A percentile compares a stretch with the other conserved stretches of the same genome.
phyloP scores from a whole-genome alignment of 2,797 vertebrate species.

The Chloroceryle amazona region DNA sequence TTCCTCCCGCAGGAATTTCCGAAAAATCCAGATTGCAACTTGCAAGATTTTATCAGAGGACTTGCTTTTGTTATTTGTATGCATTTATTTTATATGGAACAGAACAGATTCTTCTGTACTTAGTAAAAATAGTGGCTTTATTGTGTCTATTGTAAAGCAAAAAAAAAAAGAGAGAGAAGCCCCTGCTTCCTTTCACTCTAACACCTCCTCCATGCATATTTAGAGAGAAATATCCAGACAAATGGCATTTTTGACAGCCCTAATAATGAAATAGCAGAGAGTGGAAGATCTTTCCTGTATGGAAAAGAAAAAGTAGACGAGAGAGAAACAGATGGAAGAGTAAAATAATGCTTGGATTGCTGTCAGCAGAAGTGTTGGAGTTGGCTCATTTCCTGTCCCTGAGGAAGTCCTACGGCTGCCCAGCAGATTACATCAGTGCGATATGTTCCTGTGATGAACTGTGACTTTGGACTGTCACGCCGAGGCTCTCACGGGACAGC shows the following conservation, averaged over 20 bases:
- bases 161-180: not conserved
- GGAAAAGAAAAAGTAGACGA: not conserved
- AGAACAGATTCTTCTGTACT: not conserved
- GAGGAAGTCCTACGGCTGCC: conserved; percentile 19
- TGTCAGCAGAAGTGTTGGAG: conserved; percentile 42
- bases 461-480: not conserved
- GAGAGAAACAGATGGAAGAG: conserved; percentile 60
- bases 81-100: not conserved
- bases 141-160: not conserved
- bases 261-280: not conserved
- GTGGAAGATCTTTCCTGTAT: not conserved
- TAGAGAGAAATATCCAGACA: not conserved
- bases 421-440: conserved; percentile 17
- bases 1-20: not conserved
- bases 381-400: conserved; percentile 41
- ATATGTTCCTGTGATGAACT: conserved; percentile 18
- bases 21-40: not conserved
- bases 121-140: not conserved
- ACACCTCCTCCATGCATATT: not conserved
- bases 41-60: not conserved
- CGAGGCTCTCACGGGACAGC: not conserved
- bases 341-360: conserved; percentile 60
- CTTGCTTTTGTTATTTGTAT: not conserved
- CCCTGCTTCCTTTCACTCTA: not conserved
- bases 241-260: not conserved